phyloP scores from a whole-genome alignment of 2,113 vertebrate genomes.

The Oryzias curvinotus region DNA sequence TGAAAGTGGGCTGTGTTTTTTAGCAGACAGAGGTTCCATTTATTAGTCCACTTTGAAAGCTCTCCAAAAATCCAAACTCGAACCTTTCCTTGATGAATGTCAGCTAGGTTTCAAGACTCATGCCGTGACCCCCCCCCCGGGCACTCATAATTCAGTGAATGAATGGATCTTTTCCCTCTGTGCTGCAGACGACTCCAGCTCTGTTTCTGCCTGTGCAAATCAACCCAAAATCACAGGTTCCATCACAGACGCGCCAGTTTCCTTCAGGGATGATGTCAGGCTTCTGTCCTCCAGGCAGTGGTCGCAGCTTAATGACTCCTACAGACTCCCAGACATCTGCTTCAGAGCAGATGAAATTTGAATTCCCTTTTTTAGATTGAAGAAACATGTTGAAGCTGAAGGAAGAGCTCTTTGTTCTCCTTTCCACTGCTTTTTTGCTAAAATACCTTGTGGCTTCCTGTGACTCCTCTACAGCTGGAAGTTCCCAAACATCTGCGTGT shows the following conservation, averaged over 20 bases:
- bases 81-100: slow-evolving; percentile 29
- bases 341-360: slow-evolving; percentile 32
- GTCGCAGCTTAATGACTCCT: slow-evolving; percentile 46
- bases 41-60: slow-evolving; percentile 51
- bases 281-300: slow-evolving; percentile 29
- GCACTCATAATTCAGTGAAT: neutral
- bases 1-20: slow-evolving; percentile 52
- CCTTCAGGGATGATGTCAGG: slow-evolving; percentile 47
- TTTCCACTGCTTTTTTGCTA: slow-evolving; percentile 5
- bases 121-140: slow-evolving; percentile 8
- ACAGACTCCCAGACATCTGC: slow-evolving; percentile 49
- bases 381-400: slow-evolving; percentile 26
- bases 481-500: slow-evolving; percentile 11
- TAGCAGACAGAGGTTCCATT: slow-evolving; percentile 68
- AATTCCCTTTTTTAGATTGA: too few relatives aligned
- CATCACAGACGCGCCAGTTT: slow-evolving; percentile 37
- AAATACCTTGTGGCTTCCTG: slow-evolving; percentile 29
- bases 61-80: slow-evolving; percentile 34
- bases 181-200: slow-evolving; percentile 14
- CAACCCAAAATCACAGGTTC: slow-evolving; percentile 12
- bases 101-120: neutral
- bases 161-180: neutral
- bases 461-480: slow-evolving; percentile 35
- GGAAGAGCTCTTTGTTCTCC: slow-evolving; percentile 49
- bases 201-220: slow-evolving; percentile 16